Base-by-base conservation (phyloP, 2,888 invertebrate genomes). In the Rugalucina vietnamica region DNA sequence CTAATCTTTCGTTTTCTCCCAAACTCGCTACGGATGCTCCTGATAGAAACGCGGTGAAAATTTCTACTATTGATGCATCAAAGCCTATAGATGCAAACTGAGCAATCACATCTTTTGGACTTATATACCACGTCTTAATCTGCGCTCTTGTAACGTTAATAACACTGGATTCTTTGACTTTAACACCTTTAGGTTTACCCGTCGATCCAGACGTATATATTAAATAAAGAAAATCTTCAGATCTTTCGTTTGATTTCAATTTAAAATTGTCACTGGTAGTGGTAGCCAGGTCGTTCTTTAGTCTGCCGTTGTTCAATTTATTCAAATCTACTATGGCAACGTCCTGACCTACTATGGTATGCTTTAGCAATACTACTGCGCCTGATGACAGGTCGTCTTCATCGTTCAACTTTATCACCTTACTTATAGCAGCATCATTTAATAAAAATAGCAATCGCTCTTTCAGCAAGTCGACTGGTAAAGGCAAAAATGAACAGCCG, bases 1-100 rank as follows among this genome's bases (percentile, higher is more conserved):
- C 97, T 94, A 98, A 97, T 92, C 96, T 96, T 0, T 97, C 98
- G 0, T 96, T 95, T n/a, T 96, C 96, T 91, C 97, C 97, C 0
- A 97, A 96, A 12, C 98, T 96, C 5, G 98, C 96, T 24, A 98
- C 93, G 77, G 98, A 93, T 0, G 97, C 94, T 14, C 97, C 97
- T 87, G 97, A 97, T 24, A 98, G 95, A 69, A 98, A 93, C 0
- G 98, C 97, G 0, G 97, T 97, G 97, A 98, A 98, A 79, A 98
- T 96, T 95, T 98, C 98, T 1, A 97, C 96, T 12, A 98, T 97
- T 0, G 98, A 97, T 94, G 98, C 98, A 1, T 98, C 98, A 93
- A 98, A 98, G 0, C 98, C 98, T 24, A 98, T 95, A 0, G 98
- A 97, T 0, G 98, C 98, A 95, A 98, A 98, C 95, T 98, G 98